Base-by-base conservation (phyloP, 2,797 vertebrate genomes). In the Acropternis orthonyx region DNA sequence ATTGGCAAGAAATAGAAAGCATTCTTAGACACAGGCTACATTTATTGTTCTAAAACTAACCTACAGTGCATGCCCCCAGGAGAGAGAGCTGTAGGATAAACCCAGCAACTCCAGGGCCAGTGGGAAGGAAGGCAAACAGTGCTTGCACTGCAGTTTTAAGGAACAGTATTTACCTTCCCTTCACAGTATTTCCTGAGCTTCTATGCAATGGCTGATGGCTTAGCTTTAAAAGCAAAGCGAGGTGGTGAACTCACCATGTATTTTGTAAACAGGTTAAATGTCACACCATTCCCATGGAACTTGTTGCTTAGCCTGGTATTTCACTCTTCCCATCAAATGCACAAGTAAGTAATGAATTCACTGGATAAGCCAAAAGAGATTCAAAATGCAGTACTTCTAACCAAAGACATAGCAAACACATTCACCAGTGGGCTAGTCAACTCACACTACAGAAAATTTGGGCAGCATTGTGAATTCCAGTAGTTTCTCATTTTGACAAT, bases 11-110 rank as follows among this genome's bases (percentile, higher is more conserved):
- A 81, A 78, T 16, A 63, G 46, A 78, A 92, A 28, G 43, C 23
- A 68, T 85, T 91, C 46, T 59, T 68, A 91, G 67, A 67, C 4
- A 32, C 2, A 55, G 21, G 54, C 23, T 69, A 72, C 37, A 56
- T 55, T 78, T 81, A 48, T 9, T 89, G 49, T 39, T 94, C 62
- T 81, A 84, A 86, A 89, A 69, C 75, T 43, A 82, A 76, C 49
- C 77, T 44, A 55, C 6, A 55, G 3, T 6, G 9, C 62, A 73
- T 52, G 32, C 10, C 36, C 69, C 30, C 55, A 72, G 75, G 81
- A 93, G 65, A 78, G 19, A 71, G 36, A 95, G 73, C 68, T 75
- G 58, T 41, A 92, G 79, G 75, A 71, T 67, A 94, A 92, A 88
- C 39, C 18, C 58, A 95, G 73, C 61, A 77, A 14, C 65, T 77